phyloP scores from a whole-genome alignment of 2,113 vertebrate genomes.

The Laticauda laticaudata region DNA sequence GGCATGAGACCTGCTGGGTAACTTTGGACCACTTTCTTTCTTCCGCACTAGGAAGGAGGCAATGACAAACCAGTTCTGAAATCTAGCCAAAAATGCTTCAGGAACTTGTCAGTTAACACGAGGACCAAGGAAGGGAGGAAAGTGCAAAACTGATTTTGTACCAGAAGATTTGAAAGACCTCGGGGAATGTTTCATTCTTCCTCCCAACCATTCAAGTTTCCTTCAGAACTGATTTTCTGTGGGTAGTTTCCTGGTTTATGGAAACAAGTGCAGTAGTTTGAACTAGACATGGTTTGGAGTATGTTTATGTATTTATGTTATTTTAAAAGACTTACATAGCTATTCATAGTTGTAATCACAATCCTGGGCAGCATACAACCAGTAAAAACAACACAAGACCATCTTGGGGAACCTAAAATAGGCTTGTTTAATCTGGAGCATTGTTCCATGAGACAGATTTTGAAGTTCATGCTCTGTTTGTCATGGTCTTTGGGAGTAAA shows the following conservation, averaged over 20 bases:
- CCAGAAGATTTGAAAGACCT: neutral
- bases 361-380: neutral
- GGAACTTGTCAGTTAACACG: neutral
- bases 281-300: neutral
- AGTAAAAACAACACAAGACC: neutral
- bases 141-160: neutral
- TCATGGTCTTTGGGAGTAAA: neutral
- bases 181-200: neutral
- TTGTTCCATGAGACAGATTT: neutral
- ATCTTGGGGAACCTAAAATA: neutral
- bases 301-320: neutral
- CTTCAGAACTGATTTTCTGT: neutral
- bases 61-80: neutral
- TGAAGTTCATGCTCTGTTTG: neutral
- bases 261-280: neutral
- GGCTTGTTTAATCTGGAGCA: neutral
- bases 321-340: neutral
- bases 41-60: neutral
- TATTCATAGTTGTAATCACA: neutral
- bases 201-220: neutral
- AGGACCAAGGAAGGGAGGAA: neutral
- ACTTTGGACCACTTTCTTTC: neutral
- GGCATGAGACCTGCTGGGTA: neutral
- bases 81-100: neutral
- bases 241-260: neutral